Evolutionary conservation across 1,140 invertebrate genomes (phyloP).

Genomic region (Schlechtendalia chinensis): DNA sequence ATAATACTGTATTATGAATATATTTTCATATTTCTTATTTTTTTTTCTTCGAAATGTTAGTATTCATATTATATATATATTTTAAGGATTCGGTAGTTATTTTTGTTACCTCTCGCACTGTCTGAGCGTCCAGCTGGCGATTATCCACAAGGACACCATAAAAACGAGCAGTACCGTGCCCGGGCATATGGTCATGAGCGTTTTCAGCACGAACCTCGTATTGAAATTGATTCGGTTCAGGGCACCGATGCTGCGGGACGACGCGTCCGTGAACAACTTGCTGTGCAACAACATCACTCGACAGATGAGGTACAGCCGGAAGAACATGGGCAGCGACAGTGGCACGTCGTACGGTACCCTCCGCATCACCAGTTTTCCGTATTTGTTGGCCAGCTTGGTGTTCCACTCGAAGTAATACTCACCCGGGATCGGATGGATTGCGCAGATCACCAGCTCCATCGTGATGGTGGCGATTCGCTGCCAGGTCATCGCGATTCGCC

Average conservation of each 20-base stretch:
- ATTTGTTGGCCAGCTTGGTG: constrained; percentile 89
- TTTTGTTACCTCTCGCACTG: constrained; percentile 93
- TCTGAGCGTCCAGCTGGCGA: constrained; percentile 96
- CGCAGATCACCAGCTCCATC: constrained; percentile 91
- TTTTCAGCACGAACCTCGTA: constrained; percentile 98
- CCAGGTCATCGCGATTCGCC: constrained; percentile 99
- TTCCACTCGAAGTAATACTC: constrained; percentile 95
- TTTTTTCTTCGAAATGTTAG: too few species aligned
- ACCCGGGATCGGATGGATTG: constrained; percentile 95
- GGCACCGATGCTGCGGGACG: constrained; percentile 86
- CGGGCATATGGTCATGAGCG: constrained; percentile 99
- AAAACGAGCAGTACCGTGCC: constrained; percentile 96
- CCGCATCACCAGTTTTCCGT: constrained; percentile 76
- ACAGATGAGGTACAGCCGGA: constrained; percentile 97
- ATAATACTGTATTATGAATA: too few species aligned
- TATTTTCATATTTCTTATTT: too few species aligned
- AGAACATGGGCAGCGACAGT: constrained; percentile 98
- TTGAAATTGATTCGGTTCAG: constrained; percentile 99
- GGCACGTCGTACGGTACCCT: constrained; percentile 93
- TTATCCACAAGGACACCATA: constrained; percentile 99
- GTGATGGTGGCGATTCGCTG: constrained; percentile 89
- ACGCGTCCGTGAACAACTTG: constrained; percentile 98
- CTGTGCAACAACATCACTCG: constrained; percentile 98
- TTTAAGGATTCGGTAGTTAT: background rate
- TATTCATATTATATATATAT: too few species aligned